Base-by-base conservation (phyloP, 2,797 vertebrate species). In the Helicolenus hilgendorfi region DNA sequence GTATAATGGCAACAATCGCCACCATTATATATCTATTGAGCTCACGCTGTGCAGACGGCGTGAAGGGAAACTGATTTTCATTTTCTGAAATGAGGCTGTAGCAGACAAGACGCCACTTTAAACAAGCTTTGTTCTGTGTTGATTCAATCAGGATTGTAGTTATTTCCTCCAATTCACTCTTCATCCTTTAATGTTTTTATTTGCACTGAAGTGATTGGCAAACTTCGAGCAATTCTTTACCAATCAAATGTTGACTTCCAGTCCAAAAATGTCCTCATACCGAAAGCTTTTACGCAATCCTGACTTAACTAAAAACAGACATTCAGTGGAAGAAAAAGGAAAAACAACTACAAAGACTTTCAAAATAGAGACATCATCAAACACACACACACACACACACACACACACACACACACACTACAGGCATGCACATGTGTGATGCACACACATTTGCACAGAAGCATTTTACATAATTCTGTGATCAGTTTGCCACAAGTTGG, bases 261-360 rank as follows among this genome's bases (percentile, higher is more conserved):
- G 78, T 79, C 87, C 87, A 93, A 84, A 85, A 85, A 89, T 84
- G 58, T 87, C 71, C 72, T 87, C 82, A 80, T 71, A 56, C 69
- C 56, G 76, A 87, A 86, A 58, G 59, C 62, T 79, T 88, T 85
- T 81, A 53, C 3, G 15, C 60, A 82, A 79, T 82, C 49, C 35
- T 26, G 35, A 53, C 29, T n/a, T 81, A 92, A 92, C 68, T 74
- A 31, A 85, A 89, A 90, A 59, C 86, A 93, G 70, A 89, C 72
- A 62, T 58, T 6, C n/a, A 29, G 26, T 22, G 22, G 67, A 72
- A 64, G 29, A 62, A 58, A 65, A 58, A n/a, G 22, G 68, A 86
- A 38, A 22, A 49, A 70, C 18, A 63, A 18, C 10, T 11, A 53
- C 38, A 60, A 62, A 65, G 45, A 55, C 35, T 59, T 86, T 73